Conservation (phyloP, 1,140 invertebrate species). For the Drosophila pachea region DNA sequence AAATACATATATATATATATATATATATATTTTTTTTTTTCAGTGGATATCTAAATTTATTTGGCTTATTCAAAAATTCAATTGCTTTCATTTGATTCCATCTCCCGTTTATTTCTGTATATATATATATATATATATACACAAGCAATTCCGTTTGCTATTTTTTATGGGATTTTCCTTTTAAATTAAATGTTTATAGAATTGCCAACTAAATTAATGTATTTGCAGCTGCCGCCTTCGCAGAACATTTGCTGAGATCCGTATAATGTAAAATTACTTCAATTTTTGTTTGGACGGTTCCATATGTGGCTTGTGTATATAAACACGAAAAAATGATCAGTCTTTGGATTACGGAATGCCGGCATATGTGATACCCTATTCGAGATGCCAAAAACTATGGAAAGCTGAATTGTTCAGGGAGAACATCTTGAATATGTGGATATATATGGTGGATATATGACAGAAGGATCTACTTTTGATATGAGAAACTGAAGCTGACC, state of each 20-base stretch:
- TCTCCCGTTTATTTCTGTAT: conserved; percentile 39
- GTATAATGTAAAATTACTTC: conserved; percentile 48
- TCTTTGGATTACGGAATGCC: neutral
- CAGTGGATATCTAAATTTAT: conserved; percentile 45
- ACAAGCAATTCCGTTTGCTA: conserved; percentile 29
- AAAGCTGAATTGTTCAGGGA: no score
- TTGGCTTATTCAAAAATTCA: conserved; percentile 60
- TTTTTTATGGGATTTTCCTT: conserved; percentile 43
- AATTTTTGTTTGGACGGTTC: conserved; percentile 20
- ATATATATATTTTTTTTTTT: neutral
- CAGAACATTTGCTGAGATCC: conserved; percentile 2
- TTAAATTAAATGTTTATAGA: conserved; percentile 71
- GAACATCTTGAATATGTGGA: no score
- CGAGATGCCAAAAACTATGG: no score
- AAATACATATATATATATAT: conserved; percentile 5
- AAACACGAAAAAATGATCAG: conserved; percentile 1
- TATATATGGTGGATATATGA: no score
- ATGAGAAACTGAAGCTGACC: no score
- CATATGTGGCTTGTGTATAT: conserved; percentile 33
- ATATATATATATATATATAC: conserved; percentile 58
- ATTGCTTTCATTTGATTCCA: conserved; percentile 52
- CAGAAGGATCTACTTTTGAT: no score
- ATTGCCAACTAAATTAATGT: conserved; percentile 26
- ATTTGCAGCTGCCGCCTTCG: conserved; percentile 4
- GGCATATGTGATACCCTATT: neutral